Conservation (phyloP, 2,888 invertebrate species). For the Amblyjoppa proteus region DNA sequence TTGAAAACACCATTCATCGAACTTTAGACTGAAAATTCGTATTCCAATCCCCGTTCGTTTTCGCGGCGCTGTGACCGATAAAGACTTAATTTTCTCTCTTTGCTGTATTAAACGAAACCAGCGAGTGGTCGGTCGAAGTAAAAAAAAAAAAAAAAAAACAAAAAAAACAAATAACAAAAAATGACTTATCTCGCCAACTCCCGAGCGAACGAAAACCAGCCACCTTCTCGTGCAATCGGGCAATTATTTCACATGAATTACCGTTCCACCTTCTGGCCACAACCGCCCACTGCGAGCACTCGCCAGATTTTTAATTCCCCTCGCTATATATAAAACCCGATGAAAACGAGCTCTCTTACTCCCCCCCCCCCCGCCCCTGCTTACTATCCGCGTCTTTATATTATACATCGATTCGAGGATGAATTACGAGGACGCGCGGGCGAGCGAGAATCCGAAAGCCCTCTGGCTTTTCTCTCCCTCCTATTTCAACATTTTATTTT, state of each 20-base stretch:
- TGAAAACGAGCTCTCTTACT: conserved; percentile 57
- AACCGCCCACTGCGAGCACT: conserved; percentile 70
- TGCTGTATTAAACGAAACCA: conserved; percentile 45
- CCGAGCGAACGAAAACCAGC: conserved; percentile 13
- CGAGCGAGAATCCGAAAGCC: conserved; percentile 34
- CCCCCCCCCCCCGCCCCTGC: conserved; percentile 25
- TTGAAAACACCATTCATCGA: background rate
- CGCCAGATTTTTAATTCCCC: conserved; percentile 60
- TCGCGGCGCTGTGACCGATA: background rate
- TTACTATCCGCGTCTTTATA: conserved; percentile 13
- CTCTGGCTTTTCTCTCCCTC: conserved; percentile 2
- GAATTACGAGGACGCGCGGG: conserved; percentile 51
- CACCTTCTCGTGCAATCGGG: conserved; percentile 68
- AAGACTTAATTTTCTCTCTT: conserved; percentile 39
- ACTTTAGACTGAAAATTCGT: background rate
- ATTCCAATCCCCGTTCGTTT: background rate
- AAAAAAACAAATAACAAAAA: conserved; percentile 2
- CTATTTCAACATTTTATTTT: background rate
- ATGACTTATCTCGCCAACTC: conserved; percentile 1
- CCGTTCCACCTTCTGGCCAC: conserved; percentile 50
- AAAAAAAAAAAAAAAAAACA: conserved; percentile 21
- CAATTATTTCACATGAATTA: conserved; percentile 71
- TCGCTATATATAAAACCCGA: conserved; percentile 64
- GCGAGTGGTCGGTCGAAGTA: conserved; percentile 12
- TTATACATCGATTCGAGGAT: conserved; percentile 42